phyloP scores from a whole-genome alignment of 64 coral and sea anemone species.

The Hydrozoanthus tunicans region DNA sequence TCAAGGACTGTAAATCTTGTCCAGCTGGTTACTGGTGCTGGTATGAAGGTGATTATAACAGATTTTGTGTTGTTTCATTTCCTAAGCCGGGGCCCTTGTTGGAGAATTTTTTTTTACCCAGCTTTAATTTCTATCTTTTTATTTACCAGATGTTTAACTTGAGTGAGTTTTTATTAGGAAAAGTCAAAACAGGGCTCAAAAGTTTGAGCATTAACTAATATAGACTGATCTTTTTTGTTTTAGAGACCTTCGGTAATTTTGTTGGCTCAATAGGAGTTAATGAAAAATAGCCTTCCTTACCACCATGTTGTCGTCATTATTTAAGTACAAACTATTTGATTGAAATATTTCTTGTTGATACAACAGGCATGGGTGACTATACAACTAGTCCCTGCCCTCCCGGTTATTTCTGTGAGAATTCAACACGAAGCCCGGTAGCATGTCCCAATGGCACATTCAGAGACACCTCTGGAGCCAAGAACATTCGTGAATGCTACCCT shows the following conservation, averaged over 20 bases:
- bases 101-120: not conserved
- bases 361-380: conserved; percentile 72
- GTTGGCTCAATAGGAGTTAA: no score
- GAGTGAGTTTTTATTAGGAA: no score
- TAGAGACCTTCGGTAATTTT: not conserved
- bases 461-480: conserved; percentile 66
- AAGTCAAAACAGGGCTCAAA: no score
- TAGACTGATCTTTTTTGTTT: not conserved
- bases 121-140: no score
- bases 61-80: no score
- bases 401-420: conserved; percentile 85
- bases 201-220: no score
- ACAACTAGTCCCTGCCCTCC: conserved; percentile 83
- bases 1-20: conserved; percentile 76
- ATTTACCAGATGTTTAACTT: no score
- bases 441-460: conserved; percentile 95
- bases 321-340: not conserved
- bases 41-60: conserved; percentile 68
- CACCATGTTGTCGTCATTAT: not conserved
- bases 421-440: conserved; percentile 66
- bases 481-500: conserved; percentile 70
- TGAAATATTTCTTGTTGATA: not conserved
- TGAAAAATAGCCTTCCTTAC: not conserved
- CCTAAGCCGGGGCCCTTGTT: not conserved
- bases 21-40: conserved; percentile 91